phyloP scores from a whole-genome alignment of 2,797 vertebrate species.

The Thripadectes ignobilis region DNA sequence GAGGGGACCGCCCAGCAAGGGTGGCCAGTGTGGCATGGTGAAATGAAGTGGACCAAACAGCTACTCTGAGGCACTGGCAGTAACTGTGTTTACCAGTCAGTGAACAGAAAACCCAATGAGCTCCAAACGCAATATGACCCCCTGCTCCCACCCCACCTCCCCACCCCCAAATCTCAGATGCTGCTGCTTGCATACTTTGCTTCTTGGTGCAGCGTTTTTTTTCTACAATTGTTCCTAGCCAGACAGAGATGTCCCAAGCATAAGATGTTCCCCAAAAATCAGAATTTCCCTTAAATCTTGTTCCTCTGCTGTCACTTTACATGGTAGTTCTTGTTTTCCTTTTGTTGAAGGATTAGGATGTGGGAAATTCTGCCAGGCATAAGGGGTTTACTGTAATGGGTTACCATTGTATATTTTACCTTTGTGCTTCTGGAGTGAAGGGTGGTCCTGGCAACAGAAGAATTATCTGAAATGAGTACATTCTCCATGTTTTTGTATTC shows the following conservation, averaged over 20 bases:
- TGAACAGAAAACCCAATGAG: neutral
- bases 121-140: neutral
- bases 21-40: accelerated
- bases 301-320: neutral
- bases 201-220: neutral
- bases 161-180: accelerated
- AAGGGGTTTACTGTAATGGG: neutral
- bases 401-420: neutral
- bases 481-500: neutral
- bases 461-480: neutral
- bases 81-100: neutral
- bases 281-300: neutral
- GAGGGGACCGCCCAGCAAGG: neutral
- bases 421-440: neutral
- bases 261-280: neutral
- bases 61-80: neutral
- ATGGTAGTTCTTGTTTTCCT: neutral
- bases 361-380: neutral
- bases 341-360: neutral
- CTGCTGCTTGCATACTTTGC: neutral
- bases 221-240: neutral
- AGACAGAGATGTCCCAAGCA: neutral
- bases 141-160: neutral
- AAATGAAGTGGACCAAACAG: neutral
- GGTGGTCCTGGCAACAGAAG: neutral